phyloP scores from a whole-genome alignment of 2,113 vertebrate genomes.

The Fulmarus glacialis region DNA sequence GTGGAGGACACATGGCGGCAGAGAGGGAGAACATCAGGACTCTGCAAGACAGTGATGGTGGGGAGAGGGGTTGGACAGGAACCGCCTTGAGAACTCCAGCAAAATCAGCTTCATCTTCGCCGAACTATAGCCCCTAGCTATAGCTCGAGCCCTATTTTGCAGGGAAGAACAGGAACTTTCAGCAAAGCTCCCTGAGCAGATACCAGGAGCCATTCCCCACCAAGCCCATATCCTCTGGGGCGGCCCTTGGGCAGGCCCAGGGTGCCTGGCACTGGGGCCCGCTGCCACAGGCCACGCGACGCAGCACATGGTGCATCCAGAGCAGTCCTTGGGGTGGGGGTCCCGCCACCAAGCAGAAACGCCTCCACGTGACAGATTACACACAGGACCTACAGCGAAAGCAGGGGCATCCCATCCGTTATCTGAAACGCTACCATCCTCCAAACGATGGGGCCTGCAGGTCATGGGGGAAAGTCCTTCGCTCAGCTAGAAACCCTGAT shows the following conservation, averaged over 20 bases:
- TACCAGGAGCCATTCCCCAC: not conserved
- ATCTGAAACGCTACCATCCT: not conserved
- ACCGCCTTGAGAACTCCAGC: not conserved
- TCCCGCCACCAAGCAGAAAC: not conserved
- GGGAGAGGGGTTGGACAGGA: not conserved
- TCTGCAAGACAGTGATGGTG: not conserved
- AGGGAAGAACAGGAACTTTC: not conserved
- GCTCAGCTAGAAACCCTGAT: not conserved
- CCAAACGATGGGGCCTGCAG: not conserved
- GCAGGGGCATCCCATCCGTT: rapidly evolving
- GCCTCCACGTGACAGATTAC: not conserved
- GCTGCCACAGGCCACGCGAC: rapidly evolving
- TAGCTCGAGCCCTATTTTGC: not conserved
- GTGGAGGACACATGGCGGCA: not conserved
- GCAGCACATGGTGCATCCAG: not conserved
- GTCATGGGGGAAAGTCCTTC: not conserved
- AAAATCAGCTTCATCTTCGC: not conserved
- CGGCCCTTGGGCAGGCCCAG: not conserved
- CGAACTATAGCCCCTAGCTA: not conserved
- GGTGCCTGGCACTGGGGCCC: rapidly evolving
- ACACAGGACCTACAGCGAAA: rapidly evolving
- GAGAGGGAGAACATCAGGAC: not conserved
- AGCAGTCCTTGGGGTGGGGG: not conserved
- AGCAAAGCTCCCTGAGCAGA: not conserved
- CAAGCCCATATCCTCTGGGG: not conserved